Evolutionary conservation across 2,888 invertebrate genomes (phyloP), one percentile per base, ranked within the genome.

Genomic region (Trichopoda pennipes): DNA sequence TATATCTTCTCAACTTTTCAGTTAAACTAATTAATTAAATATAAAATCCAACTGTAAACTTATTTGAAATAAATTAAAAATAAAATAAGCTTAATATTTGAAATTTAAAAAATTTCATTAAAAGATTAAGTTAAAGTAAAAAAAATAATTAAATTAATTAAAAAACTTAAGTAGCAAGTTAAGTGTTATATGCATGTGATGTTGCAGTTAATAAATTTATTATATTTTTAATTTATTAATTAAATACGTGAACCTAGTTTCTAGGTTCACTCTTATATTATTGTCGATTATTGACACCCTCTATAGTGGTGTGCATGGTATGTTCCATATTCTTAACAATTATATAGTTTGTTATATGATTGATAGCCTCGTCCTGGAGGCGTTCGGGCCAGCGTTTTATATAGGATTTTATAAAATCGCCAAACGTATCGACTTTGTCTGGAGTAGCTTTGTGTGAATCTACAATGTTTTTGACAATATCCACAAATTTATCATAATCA

Each of bases 301-400:
- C 89, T 14, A 88, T 88, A 82, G 87, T 88, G 66, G 87, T 87
- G 84, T 88, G 88, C 88, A 90, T 88, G 84, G 88, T 87, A 69
- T 90, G 89, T 81, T 90, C 90, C 90, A 90, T 90, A 61, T 90
- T 90, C 85, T 90, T 90, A 73, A 90, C 90, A 86, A 90, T 88
- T 73, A 90, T 89, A 85, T 90, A 90, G 85, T 90, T 90, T 21
- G 90, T 90, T 84, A 90, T 90, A 72, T 90, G 90, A 86, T 90
- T 90, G 51, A 90, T 90, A 78, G 90, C 90, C 85, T 90, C 90
- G 73, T 90, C 90, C 84, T 90, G 90, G 53, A 90, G 86, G 58
- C 90, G 89, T 74, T 90, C 90, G 8, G 90, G 90, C 90, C 90
- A 90, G 61, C 90, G 90, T 85, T 88, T 88, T 86, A 90, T 87